These are phyloP conservation scores for Rhopalosiphum nymphaeae DNA, from an alignment of 2,888 invertebrate species.

Conservation along the genomic window DNA sequence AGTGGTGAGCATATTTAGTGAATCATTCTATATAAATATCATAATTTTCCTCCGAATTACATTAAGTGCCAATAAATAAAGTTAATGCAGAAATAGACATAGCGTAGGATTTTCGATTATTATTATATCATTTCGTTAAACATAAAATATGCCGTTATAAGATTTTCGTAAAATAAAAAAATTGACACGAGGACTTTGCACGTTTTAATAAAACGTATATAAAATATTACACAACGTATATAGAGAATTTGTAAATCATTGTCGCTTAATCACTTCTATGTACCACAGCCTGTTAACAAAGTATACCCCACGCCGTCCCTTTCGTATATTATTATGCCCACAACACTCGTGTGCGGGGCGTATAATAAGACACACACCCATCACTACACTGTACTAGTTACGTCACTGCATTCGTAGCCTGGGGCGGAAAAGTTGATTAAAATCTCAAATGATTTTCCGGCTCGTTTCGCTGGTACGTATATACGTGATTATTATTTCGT, in stretches of 20 bases:
- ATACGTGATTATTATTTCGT: background rate
- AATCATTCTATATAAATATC: background rate
- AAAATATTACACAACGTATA: background rate
- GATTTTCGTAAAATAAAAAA: background rate
- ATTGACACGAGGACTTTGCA: background rate
- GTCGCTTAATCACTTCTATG: background rate
- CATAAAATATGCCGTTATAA: background rate
- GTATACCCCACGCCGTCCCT: background rate
- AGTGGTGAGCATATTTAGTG: background rate
- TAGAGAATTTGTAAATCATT: background rate
- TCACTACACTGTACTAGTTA: background rate
- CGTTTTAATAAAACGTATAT: background rate
- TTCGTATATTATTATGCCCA: background rate
- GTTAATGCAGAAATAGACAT: background rate
- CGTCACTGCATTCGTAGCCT: background rate
- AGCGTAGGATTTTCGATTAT: background rate
- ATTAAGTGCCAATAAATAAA: background rate
- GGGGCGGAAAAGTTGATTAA: constrained; percentile 30
- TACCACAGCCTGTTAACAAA: background rate
- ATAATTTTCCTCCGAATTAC: background rate
- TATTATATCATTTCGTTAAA: background rate
- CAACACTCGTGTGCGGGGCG: background rate
- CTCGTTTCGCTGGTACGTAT: constrained; percentile 22
- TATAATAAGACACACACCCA: background rate
- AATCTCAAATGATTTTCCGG: constrained; percentile 59